These are phyloP conservation scores for Eupithecia subumbrata DNA, from an alignment of 2,888 invertebrate species.

Conservation along the genomic window DNA sequence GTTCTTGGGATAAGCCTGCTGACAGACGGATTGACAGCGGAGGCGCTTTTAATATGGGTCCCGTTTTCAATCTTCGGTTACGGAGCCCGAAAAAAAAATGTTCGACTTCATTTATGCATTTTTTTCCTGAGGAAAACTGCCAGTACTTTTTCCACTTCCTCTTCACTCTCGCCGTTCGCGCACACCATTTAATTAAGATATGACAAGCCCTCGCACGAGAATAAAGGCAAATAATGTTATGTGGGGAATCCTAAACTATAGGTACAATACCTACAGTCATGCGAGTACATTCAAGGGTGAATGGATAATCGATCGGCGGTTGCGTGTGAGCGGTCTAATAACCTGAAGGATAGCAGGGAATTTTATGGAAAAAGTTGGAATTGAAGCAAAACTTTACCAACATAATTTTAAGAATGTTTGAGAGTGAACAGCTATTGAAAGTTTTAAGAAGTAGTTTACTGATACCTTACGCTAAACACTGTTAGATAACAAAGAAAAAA, in stretches of 20 bases:
- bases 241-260: conserved; percentile 31
- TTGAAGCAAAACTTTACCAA: conserved; percentile 8
- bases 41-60: too few relatives aligned
- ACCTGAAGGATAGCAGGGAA: background rate
- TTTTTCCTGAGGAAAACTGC: background rate
- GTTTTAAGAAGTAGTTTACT: background rate
- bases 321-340: conserved; percentile 45
- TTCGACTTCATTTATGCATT: background rate
- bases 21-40: too few relatives aligned
- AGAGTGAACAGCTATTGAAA: background rate
- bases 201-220: background rate
- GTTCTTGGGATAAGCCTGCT: too few relatives aligned
- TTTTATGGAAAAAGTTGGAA: conserved; percentile 4
- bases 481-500: background rate
- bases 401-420: background rate
- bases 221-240: conserved; percentile 30
- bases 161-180: background rate
- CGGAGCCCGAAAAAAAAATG: too few relatives aligned
- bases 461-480: background rate
- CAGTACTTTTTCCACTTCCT: background rate
- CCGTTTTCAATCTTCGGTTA: too few relatives aligned
- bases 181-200: background rate
- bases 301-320: conserved; percentile 62
- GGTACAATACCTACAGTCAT: conserved; percentile 1
- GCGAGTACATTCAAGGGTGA: conserved; percentile 54